Base-by-base conservation (phyloP, 2,888 invertebrate genomes). In the Prionchulus punctatus region DNA sequence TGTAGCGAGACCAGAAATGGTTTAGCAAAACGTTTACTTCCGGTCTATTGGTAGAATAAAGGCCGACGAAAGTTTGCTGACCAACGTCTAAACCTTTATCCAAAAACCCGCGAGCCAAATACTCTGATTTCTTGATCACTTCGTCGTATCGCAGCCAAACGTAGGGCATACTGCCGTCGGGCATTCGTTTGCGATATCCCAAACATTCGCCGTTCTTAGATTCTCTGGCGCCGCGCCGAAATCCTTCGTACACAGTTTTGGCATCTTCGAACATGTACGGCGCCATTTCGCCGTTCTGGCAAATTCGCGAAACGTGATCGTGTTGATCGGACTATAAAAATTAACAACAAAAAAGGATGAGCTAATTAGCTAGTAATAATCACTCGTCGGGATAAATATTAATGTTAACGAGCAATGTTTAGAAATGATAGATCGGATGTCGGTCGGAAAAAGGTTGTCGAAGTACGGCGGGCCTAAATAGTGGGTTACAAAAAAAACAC, bases 151-250 rank as follows among this genome's bases (percentile, higher is more conserved):
- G 30, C 12, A 56, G 30, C 52, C 52, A 56, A 23, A n/a, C n/a
- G 27, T 56, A 56, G 2, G 55, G 55, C 2, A 7, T 50, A 3
- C 4, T 30, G 23, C 55, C 55, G 43, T 54, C 56, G n/a, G 56
- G 43, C 31, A 43, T 42, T 21, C 23, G 12, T n/a, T 3, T 12
- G 36, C 56, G 51, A 4, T 3, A 30, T 2, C 56, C 56, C 18
- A 56, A 43, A 43, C 56, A 56, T 3, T 55, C 53, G 21, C 56
- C 56, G 43, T 56, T 43, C 84, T 86, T 88, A 69, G 90, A 90
- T 73, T 86, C 84, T 75, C 85, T 86, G 65, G 88, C 86, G 61
- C 92, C 92, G 72, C 85, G 81, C 64, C 89, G 82, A 75, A 91
- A 88, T 62, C 84, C 82, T 66, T 90, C 88, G 73, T 86, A 90